Conservation (phyloP, 2,888 invertebrate species). For the Drepanosiphum platanoidis region DNA sequence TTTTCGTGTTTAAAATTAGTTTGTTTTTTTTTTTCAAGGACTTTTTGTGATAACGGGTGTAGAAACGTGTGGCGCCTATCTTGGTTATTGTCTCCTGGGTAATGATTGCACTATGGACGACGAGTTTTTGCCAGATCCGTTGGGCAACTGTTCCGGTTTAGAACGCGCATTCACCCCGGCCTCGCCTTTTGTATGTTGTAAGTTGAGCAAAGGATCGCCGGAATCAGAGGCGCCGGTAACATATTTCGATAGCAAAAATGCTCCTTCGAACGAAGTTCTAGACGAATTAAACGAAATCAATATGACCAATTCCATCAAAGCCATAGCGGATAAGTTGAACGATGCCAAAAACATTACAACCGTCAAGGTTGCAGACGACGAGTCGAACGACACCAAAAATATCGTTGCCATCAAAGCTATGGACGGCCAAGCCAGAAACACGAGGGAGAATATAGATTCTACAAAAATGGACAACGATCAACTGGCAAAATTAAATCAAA, state of each 20-base stretch:
- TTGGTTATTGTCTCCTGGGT: conserved; percentile 68
- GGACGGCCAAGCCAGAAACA: neutral
- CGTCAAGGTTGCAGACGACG: neutral
- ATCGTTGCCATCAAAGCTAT: neutral
- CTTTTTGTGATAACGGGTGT: conserved; percentile 68
- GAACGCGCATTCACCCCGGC: conserved; percentile 67
- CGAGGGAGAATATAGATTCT: conserved; percentile 13
- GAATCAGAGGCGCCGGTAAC: neutral
- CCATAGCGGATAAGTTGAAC: neutral
- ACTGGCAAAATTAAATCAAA: conserved; percentile 42
- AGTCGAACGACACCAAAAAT: too few species aligned
- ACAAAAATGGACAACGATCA: conserved; percentile 14
- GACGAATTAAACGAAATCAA: too few species aligned
- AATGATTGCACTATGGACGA: conserved; percentile 67
- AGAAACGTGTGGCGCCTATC: conserved; percentile 67
- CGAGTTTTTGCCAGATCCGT: conserved; percentile 66
- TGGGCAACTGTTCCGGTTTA: conserved; percentile 68
- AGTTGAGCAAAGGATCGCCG: conserved; percentile 27
- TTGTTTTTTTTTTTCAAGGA: conserved; percentile 64
- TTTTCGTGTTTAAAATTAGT: too few species aligned
- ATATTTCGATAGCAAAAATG: too few species aligned
- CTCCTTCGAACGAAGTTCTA: too few species aligned
- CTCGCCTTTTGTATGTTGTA: conserved; percentile 68
- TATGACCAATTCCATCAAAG: neutral
- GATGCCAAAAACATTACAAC: neutral